phyloP scores from a whole-genome alignment of 2,888 invertebrate species.

The Hypsopygia costalis region DNA sequence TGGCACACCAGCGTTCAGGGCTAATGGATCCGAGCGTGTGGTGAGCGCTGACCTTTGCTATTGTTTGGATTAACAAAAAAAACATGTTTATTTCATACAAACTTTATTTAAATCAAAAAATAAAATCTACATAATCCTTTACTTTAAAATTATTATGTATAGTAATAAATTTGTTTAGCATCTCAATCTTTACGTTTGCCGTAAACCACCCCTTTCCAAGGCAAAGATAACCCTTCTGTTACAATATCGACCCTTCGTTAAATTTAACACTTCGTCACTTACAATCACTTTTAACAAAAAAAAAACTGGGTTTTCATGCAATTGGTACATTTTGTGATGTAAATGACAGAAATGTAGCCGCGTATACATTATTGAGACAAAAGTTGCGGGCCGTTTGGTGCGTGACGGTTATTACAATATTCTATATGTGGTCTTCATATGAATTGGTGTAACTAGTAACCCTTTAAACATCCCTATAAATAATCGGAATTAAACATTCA shows the following conservation, averaged over 20 bases:
- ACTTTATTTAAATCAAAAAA: conserved; percentile 81
- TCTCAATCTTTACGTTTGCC: conserved; percentile 32
- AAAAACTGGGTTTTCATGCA: conserved; percentile 5
- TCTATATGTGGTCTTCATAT: no score
- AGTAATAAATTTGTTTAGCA: conserved; percentile 67
- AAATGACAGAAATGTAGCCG: conserved; percentile 32
- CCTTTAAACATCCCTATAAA: no score
- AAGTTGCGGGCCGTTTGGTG: no score
- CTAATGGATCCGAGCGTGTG: no score
- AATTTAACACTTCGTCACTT: conserved; percentile 17
- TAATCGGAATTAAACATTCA: no score
- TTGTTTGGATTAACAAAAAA: no score
- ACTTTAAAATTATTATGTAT: conserved; percentile 65
- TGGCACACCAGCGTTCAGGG: no score
- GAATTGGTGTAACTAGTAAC: no score
- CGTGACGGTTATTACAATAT: no score
- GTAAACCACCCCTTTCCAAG: conserved; percentile 15
- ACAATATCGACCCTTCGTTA: conserved; percentile 10
- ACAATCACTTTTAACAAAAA: conserved; percentile 22
- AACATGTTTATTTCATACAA: conserved; percentile 76
- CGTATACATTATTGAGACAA: no score
- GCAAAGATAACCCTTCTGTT: conserved; percentile 24
- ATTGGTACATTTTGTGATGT: conserved; percentile 23
- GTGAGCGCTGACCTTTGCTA: no score
- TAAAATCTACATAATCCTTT: conserved; percentile 77